Percentiles rank a stretch among this genome's conserved stretches.
phyloP scores from a whole-genome alignment of 37 sponge, comb jelly and placozoan species.

The Chondrilla cf. caribensis region DNA sequence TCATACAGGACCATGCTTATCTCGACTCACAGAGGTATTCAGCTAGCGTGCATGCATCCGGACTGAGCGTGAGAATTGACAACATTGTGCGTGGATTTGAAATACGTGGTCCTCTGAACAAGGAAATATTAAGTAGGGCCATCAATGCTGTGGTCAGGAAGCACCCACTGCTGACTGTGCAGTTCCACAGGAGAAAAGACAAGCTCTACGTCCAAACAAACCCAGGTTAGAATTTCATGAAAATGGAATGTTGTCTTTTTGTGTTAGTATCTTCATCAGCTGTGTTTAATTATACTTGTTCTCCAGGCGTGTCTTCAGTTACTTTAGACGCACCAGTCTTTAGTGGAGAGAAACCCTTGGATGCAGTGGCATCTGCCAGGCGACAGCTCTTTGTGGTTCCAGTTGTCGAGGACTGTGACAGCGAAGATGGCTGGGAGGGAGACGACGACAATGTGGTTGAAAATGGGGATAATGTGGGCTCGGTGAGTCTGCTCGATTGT shows the following conservation, averaged over 20 bases:
- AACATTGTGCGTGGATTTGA: constrained; percentile 72
- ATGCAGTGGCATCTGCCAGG: constrained; percentile 47
- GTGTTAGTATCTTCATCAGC: too few relatives aligned
- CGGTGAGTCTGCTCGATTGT: constrained; percentile 4
- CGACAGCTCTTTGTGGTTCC: constrained; percentile 49
- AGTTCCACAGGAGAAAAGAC: constrained; percentile 35
- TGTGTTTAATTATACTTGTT: too few relatives aligned
- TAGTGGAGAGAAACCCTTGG: constrained; percentile 45
- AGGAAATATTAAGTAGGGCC: constrained; percentile 36
- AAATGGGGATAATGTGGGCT: neutral
- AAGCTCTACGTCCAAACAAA: constrained; percentile 47
- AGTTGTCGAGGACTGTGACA: neutral
- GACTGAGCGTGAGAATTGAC: constrained; percentile 46
- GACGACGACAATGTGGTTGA: neutral
- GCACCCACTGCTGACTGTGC: constrained; percentile 56
- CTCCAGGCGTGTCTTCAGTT: constrained; percentile 21
- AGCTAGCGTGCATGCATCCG: constrained; percentile 20
- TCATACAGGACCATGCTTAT: constrained; percentile 68
- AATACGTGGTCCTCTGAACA: constrained; percentile 74
- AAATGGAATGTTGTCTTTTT: too few relatives aligned
- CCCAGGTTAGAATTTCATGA: constrained; percentile 34
- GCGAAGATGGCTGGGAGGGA: neutral
- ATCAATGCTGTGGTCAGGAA: constrained; percentile 40
- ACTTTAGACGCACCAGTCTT: constrained; percentile 41
- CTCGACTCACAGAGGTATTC: constrained; percentile 40